These are phyloP conservation scores for Acinonyx jubatus DNA, from an alignment of 2,113 vertebrate species.

Conservation along the genomic window DNA sequence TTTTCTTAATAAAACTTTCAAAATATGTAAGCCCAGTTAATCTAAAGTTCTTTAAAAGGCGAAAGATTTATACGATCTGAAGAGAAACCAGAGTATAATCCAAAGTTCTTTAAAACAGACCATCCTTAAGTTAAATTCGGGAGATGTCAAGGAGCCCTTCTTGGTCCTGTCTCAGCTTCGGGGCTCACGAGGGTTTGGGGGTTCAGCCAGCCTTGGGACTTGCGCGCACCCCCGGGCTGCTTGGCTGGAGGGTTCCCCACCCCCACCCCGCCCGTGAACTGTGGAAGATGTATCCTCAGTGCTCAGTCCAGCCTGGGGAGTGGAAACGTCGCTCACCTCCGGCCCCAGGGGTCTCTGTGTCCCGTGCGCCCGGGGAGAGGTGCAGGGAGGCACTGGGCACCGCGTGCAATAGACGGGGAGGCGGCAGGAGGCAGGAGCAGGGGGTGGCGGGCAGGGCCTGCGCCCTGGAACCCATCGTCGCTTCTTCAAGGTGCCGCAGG, in stretches of 20 bases:
- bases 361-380: too few relatives aligned
- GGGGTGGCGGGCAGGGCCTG: too few relatives aligned
- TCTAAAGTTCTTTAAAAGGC: slow-evolving; percentile 27
- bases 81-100: background rate
- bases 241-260: background rate
- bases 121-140: background rate
- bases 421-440: background rate
- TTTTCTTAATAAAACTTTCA: slow-evolving; percentile 44
- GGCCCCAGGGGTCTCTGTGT: background rate
- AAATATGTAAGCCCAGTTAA: background rate
- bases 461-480: background rate
- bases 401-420: accelerated
- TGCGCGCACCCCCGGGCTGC: background rate
- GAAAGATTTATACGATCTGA: too few relatives aligned
- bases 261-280: background rate
- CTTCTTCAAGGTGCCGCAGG: background rate
- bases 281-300: background rate
- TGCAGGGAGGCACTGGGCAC: background rate
- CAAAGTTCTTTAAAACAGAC: background rate
- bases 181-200: background rate
- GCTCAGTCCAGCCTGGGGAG: background rate
- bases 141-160: accelerated
- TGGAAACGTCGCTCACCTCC: too few relatives aligned
- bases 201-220: background rate
- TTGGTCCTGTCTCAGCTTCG: background rate